These are phyloP conservation scores for Hemicordylus capensis DNA, from an alignment of 2,113 vertebrate genomes.

Conservation along the genomic window DNA sequence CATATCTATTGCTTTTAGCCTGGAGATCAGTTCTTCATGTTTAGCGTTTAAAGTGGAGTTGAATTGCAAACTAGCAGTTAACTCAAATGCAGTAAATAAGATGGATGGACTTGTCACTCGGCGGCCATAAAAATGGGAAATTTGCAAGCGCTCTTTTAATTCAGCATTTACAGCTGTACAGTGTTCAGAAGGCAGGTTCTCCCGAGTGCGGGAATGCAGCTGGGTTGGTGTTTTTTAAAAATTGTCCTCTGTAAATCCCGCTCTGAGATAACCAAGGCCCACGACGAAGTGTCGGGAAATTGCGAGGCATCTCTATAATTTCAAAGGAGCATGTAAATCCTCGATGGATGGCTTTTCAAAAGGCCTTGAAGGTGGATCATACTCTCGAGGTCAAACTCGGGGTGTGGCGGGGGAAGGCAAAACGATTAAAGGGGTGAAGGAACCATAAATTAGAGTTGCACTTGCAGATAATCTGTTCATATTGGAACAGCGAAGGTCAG, in stretches of 20 bases:
- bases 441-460: not conserved
- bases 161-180: not conserved
- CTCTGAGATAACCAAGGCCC: not conserved
- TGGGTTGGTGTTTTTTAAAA: not conserved
- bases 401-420: not conserved
- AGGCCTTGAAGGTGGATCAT: not conserved
- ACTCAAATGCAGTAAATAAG: not conserved
- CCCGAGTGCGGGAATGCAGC: not conserved
- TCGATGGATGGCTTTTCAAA: not conserved
- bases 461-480: not conserved
- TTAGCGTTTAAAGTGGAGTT: not conserved
- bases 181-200: not conserved
- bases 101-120: not conserved
- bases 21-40: not conserved
- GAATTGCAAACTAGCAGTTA: not conserved
- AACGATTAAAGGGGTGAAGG: not conserved
- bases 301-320: not conserved
- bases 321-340: accelerated
- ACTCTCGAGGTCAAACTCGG: not conserved
- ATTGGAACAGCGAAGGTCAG: not conserved
- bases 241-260: not conserved
- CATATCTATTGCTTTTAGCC: not conserved
- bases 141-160: not conserved
- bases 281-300: not conserved
- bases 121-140: not conserved